Conservation (phyloP, 2,113 vertebrate species). For the Australoheros scitulus region DNA sequence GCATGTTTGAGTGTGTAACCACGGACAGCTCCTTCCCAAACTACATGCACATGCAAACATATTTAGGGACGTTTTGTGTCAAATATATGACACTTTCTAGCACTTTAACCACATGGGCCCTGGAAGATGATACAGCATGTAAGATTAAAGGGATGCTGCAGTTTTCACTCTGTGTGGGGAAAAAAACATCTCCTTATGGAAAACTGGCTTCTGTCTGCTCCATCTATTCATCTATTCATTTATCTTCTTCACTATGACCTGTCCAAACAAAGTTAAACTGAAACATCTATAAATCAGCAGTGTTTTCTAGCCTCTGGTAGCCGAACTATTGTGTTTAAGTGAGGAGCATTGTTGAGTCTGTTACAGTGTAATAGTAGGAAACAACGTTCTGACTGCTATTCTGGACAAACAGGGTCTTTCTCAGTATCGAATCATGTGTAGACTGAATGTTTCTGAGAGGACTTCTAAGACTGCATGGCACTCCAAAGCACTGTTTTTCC, state of each 20-base stretch:
- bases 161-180: not conserved
- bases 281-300: not conserved
- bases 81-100: not conserved
- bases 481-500: too few relatives aligned
- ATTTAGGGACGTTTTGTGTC: not conserved
- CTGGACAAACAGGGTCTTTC: too few relatives aligned
- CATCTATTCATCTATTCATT: not conserved
- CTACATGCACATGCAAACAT: not conserved
- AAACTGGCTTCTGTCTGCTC: not conserved
- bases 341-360: not conserved
- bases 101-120: not conserved
- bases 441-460: too few relatives aligned
- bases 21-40: too few relatives aligned
- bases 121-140: slow-evolving; percentile 11
- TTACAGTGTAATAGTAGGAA: not conserved
- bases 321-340: not conserved
- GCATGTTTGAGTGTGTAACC: not conserved
- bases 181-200: not conserved
- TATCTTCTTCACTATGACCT: not conserved
- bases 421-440: too few relatives aligned
- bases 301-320: not conserved
- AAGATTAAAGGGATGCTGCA: slow-evolving; percentile 29
- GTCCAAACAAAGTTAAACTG: not conserved
- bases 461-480: too few relatives aligned
- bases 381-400: too few relatives aligned